Percentiles rank a stretch among this genome's conserved stretches.
Conservation (phyloP, 2,888 invertebrate species). For the Pandemis corylana region DNA sequence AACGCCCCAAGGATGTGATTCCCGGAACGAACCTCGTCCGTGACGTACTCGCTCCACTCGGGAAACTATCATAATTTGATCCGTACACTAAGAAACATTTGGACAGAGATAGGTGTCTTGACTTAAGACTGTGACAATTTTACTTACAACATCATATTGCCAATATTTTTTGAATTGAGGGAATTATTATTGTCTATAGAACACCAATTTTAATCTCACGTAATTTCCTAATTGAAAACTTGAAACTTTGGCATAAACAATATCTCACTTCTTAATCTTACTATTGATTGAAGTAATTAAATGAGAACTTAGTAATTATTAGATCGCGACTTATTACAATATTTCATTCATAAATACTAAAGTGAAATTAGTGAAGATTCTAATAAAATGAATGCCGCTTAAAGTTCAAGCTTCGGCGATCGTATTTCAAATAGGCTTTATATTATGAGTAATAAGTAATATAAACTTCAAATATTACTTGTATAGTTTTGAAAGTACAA, state of each 20-base stretch:
- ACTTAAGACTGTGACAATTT: too few species aligned
- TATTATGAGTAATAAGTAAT: not conserved
- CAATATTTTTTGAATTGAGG: too few species aligned
- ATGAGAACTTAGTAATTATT: constrained; percentile 27
- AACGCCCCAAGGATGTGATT: too few species aligned
- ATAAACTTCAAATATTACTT: too few species aligned
- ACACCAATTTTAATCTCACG: not conserved
- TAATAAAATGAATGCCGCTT: constrained; percentile 11
- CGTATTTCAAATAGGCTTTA: not conserved
- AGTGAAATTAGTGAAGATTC: constrained; percentile 16
- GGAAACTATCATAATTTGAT: too few species aligned
- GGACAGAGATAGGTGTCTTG: too few species aligned
- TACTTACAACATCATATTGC: too few species aligned
- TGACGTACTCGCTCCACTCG: too few species aligned
- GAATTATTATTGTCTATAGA: not conserved
- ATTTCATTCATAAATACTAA: constrained; percentile 15
- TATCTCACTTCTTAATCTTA: not conserved
- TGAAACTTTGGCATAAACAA: not conserved
- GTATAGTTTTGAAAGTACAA: too few species aligned
- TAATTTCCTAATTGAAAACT: not conserved
- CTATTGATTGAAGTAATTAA: constrained; percentile 19
- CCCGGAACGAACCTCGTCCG: too few species aligned
- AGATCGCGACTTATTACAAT: constrained; percentile 21
- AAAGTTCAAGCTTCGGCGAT: constrained; percentile 2
- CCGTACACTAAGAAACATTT: too few species aligned